These are phyloP conservation scores for Eretmodus cyanostictus DNA, from an alignment of 2,113 vertebrate species.

Conservation along the genomic window DNA sequence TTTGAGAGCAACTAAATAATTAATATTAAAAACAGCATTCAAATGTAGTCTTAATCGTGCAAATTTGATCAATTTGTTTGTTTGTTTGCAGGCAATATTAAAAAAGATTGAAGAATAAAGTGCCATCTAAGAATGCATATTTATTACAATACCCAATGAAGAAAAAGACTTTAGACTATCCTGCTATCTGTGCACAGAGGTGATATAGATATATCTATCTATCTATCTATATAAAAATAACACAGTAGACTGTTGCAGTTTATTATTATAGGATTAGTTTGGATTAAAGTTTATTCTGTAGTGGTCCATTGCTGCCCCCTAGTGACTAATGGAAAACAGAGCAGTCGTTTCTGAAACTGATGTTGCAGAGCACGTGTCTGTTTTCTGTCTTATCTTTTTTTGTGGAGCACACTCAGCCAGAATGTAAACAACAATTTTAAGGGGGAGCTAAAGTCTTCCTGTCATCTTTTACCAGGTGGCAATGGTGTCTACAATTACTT, in stretches of 20 bases:
- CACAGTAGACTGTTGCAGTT: not conserved
- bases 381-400: not conserved
- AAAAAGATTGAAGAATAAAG: not conserved
- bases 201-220: too few relatives aligned
- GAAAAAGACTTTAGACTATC: too few relatives aligned
- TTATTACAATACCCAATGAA: not conserved
- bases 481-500: accelerated
- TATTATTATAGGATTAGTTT: not conserved
- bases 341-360: accelerated
- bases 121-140: not conserved
- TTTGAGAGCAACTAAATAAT: not conserved
- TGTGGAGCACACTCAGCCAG: not conserved
- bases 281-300: not conserved
- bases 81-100: not conserved
- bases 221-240: not conserved
- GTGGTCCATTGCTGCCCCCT: not conserved
- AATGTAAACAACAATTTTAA: not conserved
- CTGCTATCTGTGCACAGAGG: not conserved
- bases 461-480: not conserved
- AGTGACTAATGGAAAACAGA: not conserved
- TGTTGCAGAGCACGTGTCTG: not conserved
- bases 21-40: not conserved
- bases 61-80: not conserved
- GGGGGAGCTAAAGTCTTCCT: not conserved
- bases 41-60: not conserved